phyloP scores from a whole-genome alignment of 2,797 vertebrate genomes.

The Chiloscyllium punctatum region DNA sequence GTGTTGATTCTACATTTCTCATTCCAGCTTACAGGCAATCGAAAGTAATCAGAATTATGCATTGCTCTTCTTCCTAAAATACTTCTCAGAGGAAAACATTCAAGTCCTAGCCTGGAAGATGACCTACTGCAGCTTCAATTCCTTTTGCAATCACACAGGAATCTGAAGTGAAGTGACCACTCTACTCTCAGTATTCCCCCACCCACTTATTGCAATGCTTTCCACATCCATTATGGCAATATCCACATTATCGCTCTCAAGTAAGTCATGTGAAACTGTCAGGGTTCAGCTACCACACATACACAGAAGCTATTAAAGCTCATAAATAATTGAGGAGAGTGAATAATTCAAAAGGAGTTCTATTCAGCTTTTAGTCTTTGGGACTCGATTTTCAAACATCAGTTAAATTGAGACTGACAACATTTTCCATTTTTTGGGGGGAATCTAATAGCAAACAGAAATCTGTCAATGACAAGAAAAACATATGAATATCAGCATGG shows the following conservation, averaged over 20 bases:
- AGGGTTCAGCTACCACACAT: conserved; percentile 35
- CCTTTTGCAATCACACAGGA: background rate
- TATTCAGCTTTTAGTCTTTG: conserved; percentile 21
- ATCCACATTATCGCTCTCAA: conserved; percentile 31
- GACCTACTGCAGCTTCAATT: background rate
- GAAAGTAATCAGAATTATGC: background rate
- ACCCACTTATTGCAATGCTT: conserved; percentile 15
- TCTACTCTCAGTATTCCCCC: background rate
- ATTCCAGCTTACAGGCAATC: background rate
- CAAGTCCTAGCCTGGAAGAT: background rate
- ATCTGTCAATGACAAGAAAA: background rate
- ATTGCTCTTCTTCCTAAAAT: background rate
- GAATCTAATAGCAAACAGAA: conserved; percentile 5
- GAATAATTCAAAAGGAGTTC: conserved; percentile 38
- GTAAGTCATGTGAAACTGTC: conserved; percentile 34
- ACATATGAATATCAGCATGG: background rate
- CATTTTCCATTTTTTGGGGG: background rate
- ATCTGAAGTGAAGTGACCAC: background rate
- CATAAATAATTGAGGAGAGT: conserved; percentile 32
- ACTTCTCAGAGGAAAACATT: background rate
- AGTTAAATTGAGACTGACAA: conserved; percentile 14
- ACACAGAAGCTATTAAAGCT: conserved; percentile 38
- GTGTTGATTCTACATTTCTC: conserved; percentile 7
- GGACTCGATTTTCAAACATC: conserved; percentile 30
- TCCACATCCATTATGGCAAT: conserved; percentile 35